A percentile compares a stretch with the other conserved stretches of the same genome.
Evolutionary conservation across 2,113 vertebrate species (phyloP).

Genomic region (Lutjanus erythropterus): DNA sequence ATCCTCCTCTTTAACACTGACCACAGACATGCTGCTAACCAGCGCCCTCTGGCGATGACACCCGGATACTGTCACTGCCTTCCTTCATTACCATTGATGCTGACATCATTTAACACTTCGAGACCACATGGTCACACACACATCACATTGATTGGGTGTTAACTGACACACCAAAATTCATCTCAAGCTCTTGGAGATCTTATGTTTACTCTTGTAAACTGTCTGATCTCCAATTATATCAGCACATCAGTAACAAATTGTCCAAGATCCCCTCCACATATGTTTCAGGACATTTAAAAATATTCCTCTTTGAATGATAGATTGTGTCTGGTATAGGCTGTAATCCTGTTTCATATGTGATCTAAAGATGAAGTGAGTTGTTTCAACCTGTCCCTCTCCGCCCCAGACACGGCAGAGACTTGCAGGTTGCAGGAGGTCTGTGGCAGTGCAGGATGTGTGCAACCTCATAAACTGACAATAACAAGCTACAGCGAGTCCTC

Average conservation of each 20-base stretch:
- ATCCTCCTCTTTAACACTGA: not conserved
- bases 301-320: too few species aligned
- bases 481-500: too few species aligned
- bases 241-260: not conserved
- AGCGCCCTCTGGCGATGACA: constrained; percentile 49
- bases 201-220: not conserved
- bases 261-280: not conserved
- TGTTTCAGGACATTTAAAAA: too few species aligned
- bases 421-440: too few species aligned
- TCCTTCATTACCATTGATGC: too few species aligned
- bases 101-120: not conserved
- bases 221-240: not conserved
- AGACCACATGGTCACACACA: not conserved
- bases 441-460: too few species aligned
- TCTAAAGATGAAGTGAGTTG: too few species aligned
- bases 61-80: not conserved
- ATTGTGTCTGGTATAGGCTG: too few species aligned
- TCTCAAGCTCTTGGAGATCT: not conserved
- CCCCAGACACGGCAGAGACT: too few species aligned
- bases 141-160: not conserved
- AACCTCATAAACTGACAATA: too few species aligned
- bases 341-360: too few species aligned
- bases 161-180: not conserved
- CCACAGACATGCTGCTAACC: constrained; percentile 11
- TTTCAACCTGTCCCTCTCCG: too few species aligned